Evolutionary conservation across 2,888 invertebrate species (phyloP), one percentile per base, ranked within the genome.

Genomic region (Kryphioiulus occultus): DNA sequence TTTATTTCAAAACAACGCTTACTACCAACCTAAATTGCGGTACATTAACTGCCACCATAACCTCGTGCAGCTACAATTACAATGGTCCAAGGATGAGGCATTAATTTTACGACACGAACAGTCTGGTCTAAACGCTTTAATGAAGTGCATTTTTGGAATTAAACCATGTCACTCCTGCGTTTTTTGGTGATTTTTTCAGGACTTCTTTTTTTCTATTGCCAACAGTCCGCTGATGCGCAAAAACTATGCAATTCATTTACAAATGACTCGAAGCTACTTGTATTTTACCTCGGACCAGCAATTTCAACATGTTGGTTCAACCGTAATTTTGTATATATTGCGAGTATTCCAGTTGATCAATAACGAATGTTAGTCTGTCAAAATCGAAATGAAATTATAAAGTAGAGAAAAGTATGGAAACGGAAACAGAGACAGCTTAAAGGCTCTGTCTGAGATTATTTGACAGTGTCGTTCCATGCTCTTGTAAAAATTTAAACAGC

Each of bases 401-500:
- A 26, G 26, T 10, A 68, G 10, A 68, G 26, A 22, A 22, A 26
- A 68, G 68, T 68, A 12, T 1, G 68, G 26, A 68, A 68, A 68
- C 26, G 26, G 68, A 68, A 26, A 26, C 26, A 68, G 39, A 68
- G 26, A 68, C 68, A 68, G 68, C 68, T 68, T 68, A 68, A 59
- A 5, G 68, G 68, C 26, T 68, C 68, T 68, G 68, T 68, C 68
- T 68, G 68, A 68, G 68, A 68, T 68, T 68, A 68, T 68, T 68
- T 68, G 68, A 68, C 68, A 68, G 59, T 59, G 19, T 26, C 26
- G 68, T 68, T 68, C 26, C 68, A 68, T 26, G 68, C 68, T 68
- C 68, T 68, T 10, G 68, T 68, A 26, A 68, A 68, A 68, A n/a
- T 68, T 68, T 68, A 68, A 68, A 68, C 68, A 68, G 68, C 68